Conservation (phyloP, 2,797 vertebrate genomes). For the Perodicticus potto region DNA sequence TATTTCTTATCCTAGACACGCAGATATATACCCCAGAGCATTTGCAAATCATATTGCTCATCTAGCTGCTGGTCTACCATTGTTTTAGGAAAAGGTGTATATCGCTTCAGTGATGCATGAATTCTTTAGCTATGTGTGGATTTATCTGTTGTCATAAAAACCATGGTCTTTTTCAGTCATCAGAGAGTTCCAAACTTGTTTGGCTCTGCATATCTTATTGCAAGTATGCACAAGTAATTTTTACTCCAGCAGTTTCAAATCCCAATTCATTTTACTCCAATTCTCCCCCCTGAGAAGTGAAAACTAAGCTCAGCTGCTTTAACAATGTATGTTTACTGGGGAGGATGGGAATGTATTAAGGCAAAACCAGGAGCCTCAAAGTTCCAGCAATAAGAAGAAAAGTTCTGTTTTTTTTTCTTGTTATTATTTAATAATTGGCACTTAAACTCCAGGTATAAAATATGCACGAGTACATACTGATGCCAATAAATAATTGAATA, state of each 20-base stretch:
- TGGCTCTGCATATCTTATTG: not conserved
- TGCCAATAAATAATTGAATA: not conserved
- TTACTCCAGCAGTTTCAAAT: not conserved
- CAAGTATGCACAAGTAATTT: not conserved
- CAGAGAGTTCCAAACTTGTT: not conserved
- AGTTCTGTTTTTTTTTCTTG: too few species aligned
- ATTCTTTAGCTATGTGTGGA: not conserved
- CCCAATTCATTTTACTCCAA: not conserved
- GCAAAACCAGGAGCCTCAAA: not conserved
- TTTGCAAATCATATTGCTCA: not conserved
- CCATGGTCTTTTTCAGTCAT: not conserved
- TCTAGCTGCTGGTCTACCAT: not conserved
- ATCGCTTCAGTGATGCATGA: not conserved
- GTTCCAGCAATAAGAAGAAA: not conserved
- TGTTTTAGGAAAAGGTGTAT: not conserved
- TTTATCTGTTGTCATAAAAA: not conserved
- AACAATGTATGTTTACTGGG: not conserved
- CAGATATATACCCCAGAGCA: not conserved
- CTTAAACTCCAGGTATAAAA: not conserved
- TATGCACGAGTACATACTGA: not conserved
- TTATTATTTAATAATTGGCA: not conserved
- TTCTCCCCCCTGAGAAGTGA: not conserved
- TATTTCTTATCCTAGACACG: not conserved
- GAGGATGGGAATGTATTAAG: not conserved
- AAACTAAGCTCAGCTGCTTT: not conserved